Evolutionary conservation across 2,797 vertebrate genomes (phyloP).

Genomic region (Pristis pectinata): DNA sequence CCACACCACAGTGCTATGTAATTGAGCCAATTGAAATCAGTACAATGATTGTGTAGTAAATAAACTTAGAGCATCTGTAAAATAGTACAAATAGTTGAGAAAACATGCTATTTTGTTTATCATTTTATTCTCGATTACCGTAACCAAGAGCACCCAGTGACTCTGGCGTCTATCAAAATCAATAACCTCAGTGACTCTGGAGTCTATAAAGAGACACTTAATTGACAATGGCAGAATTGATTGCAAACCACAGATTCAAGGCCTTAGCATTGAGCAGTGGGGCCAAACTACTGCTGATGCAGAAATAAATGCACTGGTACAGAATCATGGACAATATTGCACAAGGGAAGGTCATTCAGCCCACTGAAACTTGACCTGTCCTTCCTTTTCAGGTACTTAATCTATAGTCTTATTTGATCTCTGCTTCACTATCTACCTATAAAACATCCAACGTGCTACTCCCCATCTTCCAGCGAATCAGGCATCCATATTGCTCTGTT

Average conservation of each 20-base stretch:
- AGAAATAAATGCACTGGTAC: neutral
- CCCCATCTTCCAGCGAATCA: neutral
- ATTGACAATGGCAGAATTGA: slow-evolving; percentile 23
- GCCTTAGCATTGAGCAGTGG: neutral
- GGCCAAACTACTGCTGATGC: neutral
- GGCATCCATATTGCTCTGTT: neutral
- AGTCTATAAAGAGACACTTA: neutral
- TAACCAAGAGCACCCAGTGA: neutral
- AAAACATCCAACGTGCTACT: neutral
- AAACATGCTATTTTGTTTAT: neutral
- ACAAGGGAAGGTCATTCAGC: neutral
- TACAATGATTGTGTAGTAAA: neutral
- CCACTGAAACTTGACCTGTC: neutral
- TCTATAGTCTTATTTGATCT: neutral
- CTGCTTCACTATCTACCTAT: neutral
- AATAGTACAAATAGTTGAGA: neutral
- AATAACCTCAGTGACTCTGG: neutral
- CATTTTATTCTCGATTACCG: neutral
- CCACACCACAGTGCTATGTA: neutral
- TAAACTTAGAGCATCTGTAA: neutral
- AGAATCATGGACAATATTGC: neutral
- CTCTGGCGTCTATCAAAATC: neutral
- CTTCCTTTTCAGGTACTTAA: neutral
- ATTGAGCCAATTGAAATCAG: neutral
- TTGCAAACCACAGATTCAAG: neutral